Base-by-base conservation (phyloP, 1,140 invertebrate species). In the Sycophila sp. region DNA sequence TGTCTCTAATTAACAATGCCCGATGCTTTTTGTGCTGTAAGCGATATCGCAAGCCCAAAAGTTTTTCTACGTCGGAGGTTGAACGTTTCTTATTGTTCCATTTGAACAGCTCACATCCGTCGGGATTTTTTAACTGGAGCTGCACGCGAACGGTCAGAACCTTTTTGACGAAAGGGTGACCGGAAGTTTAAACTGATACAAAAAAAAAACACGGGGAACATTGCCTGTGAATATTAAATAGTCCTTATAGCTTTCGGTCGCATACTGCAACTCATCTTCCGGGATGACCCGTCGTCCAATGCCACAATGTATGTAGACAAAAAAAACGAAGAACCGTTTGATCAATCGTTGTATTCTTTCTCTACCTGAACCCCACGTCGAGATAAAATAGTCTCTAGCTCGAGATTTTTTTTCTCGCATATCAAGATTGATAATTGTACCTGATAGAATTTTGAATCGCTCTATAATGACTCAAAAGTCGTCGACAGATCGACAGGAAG, bases 41-140 rank as follows among this genome's bases (percentile, higher is more conserved):
- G 11, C n/a, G 40, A 55, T 30, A 51, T 11, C 26, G 2, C 22
- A 30, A 26, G 24, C 13, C 28, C 17, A 19, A 34, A 17, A 67
- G 69, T 70, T 75, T 62, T 72, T 76, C 6, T 36, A 11, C 19
- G 11, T 47, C 15, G 49, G 15, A 10, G 10, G 24, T 24, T 11
- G 59, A n/a, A n/a, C 42, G 8, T 30, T 19, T 62, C 59, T 15
- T 32, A 51, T 58, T 40, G 17, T 38, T 58, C n/a, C 40, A 58
- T 58, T 58, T 58, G 55, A 58, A 58, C 22, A 24, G 26, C 30
- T 64, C 47, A 53, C 32, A 53, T 38, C 45, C 34, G 62, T 53
- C 8, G 3, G 38, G 4, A 53, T 36, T 64, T 64, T 64, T 58
- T 58, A 17, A 1, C 19, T 6, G 13, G 10, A 19, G 10, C 13